phyloP scores from a whole-genome alignment of 2,888 invertebrate genomes.

The Parnassius apollo region DNA sequence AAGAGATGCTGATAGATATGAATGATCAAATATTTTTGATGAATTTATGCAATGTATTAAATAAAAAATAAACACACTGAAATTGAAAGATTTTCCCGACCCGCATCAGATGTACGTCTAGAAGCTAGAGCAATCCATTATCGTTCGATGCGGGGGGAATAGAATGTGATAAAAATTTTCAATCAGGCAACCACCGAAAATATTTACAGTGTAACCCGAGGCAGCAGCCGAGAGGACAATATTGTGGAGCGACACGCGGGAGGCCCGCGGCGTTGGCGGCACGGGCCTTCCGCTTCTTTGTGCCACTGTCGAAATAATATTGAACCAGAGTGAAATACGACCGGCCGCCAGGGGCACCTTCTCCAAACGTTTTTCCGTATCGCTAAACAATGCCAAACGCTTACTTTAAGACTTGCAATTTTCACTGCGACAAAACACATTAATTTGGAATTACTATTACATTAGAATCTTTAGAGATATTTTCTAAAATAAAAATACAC shows the following conservation, averaged over 20 bases:
- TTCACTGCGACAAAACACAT: constrained; percentile 35
- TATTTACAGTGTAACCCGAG: constrained; percentile 79
- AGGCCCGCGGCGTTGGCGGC: constrained; percentile 63
- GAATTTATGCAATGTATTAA: constrained; percentile 3
- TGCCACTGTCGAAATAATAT: constrained; percentile 78
- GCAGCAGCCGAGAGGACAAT: constrained; percentile 69
- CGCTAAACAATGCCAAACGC: constrained; percentile 68
- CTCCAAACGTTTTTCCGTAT: constrained; percentile 74
- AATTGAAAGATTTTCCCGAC: constrained; percentile 16
- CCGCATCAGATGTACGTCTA: constrained; percentile 20
- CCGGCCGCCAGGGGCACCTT: constrained; percentile 65
- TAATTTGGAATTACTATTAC: not conserved
- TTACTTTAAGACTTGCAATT: constrained; percentile 64
- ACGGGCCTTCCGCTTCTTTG: constrained; percentile 74
- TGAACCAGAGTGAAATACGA: constrained; percentile 78
- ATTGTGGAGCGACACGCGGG: constrained; percentile 70
- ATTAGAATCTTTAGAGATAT: too few species aligned
- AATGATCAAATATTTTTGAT: not conserved
- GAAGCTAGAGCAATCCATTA: constrained; percentile 59
- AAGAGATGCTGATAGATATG: too few species aligned
- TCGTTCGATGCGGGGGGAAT: constrained; percentile 53
- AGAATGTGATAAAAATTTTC: constrained; percentile 77
- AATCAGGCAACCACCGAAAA: constrained; percentile 77
- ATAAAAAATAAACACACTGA: not conserved
- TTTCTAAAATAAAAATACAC: too few species aligned